A percentile compares a stretch with the other conserved stretches of the same genome.
These are phyloP conservation scores for Glossosoma conforme DNA, from an alignment of 1,140 invertebrate genomes.

Conservation along the genomic window DNA sequence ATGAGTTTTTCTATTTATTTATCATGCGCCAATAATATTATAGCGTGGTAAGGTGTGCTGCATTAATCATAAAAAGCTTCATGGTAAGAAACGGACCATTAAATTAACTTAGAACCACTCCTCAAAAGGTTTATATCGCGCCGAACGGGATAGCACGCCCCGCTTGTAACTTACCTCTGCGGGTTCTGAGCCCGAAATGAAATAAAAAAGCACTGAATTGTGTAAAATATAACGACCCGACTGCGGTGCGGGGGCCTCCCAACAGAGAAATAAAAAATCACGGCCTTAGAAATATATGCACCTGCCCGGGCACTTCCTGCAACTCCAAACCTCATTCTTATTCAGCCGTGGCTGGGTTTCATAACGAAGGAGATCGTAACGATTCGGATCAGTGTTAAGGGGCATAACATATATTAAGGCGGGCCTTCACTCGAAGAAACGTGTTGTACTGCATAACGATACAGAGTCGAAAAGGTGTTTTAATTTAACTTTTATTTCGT, in stretches of 20 bases:
- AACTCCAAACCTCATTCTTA: not conserved
- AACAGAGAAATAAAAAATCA: conserved; percentile 22
- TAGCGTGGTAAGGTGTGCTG: too few species aligned
- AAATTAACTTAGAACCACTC: too few species aligned
- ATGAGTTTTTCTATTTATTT: too few species aligned
- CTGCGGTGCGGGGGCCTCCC: conserved; percentile 1
- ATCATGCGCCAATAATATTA: too few species aligned
- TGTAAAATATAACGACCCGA: conserved; percentile 13
- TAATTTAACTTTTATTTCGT: too few species aligned
- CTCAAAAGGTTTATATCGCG: too few species aligned
- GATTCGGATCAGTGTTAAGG: not conserved
- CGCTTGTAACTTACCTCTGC: conserved; percentile 12
- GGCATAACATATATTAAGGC: not conserved
- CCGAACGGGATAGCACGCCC: conserved; percentile 13
- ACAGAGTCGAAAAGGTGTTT: too few species aligned
- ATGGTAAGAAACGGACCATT: too few species aligned
- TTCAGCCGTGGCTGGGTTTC: conserved; percentile 1
- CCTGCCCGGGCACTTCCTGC: conserved; percentile 19
- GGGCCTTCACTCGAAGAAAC: too few species aligned
- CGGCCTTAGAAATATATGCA: conserved; percentile 16
- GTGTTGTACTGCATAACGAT: too few species aligned
- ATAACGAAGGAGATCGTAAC: conserved; percentile 2
- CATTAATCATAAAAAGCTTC: too few species aligned
- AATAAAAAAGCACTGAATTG: conserved; percentile 23
- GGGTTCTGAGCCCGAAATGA: too few species aligned